Conservation (phyloP, 2,888 invertebrate genomes). For the Acronicta leporina region DNA sequence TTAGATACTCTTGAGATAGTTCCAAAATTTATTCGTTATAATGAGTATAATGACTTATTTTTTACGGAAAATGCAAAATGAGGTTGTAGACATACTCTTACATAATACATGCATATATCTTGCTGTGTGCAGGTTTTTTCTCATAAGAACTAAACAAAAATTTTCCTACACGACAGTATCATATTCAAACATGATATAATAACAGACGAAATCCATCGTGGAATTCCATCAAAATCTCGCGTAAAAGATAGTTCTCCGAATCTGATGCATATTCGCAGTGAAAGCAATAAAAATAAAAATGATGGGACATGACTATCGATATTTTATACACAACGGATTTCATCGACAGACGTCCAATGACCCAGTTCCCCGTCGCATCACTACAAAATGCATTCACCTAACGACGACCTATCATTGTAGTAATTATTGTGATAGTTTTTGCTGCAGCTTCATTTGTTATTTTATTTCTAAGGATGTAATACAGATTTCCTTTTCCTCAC, state of each 20-base stretch:
- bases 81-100: no score
- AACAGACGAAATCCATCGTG: no score
- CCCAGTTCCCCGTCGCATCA: conserved; percentile 49
- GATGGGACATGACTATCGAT: conserved; percentile 42
- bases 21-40: no score
- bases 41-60: no score
- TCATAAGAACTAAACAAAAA: no score
- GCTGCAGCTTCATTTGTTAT: conserved; percentile 8
- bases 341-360: conserved; percentile 42
- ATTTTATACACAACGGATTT: conserved; percentile 39
- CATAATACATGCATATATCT: no score
- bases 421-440: conserved; percentile 39
- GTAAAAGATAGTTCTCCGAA: not conserved
- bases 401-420: conserved; percentile 41
- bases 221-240: not conserved
- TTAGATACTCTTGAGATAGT: no score
- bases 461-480: not conserved
- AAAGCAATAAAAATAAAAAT: conserved; percentile 37
- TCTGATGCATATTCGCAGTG: not conserved
- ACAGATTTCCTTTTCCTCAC: no score
- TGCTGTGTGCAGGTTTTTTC: no score
- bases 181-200: no score
- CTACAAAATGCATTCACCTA: conserved; percentile 48
- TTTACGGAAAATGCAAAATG: no score
- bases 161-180: no score